phyloP scores from a whole-genome alignment of 2,113 vertebrate species.

The Cygnus atratus region DNA sequence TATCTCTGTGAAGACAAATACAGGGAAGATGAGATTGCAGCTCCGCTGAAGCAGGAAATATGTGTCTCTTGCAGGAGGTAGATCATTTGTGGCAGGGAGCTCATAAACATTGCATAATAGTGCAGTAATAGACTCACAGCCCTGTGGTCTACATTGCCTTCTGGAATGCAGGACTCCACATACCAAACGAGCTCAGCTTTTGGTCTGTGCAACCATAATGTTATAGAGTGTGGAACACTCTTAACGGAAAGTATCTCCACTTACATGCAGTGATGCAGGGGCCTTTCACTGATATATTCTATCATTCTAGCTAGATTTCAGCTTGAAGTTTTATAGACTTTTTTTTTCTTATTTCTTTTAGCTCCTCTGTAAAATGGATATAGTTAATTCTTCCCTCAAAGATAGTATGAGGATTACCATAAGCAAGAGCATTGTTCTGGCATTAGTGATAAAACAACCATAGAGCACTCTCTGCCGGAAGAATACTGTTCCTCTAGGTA shows the following conservation, averaged over 20 bases:
- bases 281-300: not conserved
- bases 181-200: not conserved
- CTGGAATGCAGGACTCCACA: not conserved
- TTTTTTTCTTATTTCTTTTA: not conserved
- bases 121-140: not conserved
- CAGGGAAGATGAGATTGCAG: not conserved
- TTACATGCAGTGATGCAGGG: not conserved
- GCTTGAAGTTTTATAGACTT: not conserved
- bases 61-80: not conserved
- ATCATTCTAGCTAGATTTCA: not conserved
- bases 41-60: not conserved
- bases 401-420: not conserved
- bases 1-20: not conserved
- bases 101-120: not conserved
- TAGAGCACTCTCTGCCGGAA: not conserved
- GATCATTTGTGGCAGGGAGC: not conserved
- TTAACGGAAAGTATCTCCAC: not conserved
- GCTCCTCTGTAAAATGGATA: not conserved
- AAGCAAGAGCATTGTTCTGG: not conserved
- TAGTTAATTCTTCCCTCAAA: not conserved
- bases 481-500: not conserved
- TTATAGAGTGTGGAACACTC: not conserved
- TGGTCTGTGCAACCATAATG: not conserved
- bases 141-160: not conserved
- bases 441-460: not conserved